Evolutionary conservation across 2,113 vertebrate species (phyloP).

Genomic region (Eonycteris spelaea): DNA sequence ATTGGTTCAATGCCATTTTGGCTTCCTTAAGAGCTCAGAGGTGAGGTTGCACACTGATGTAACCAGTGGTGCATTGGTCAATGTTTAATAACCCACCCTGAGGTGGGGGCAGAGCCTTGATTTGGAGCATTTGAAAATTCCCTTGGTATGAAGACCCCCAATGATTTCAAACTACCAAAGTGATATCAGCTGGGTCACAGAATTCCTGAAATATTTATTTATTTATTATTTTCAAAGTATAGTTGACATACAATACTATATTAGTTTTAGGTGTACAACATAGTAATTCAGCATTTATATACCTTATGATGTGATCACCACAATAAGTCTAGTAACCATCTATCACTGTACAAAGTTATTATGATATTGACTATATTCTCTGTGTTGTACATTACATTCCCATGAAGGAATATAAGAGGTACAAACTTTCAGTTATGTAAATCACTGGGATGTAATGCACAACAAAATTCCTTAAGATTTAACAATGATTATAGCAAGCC

Average conservation of each 20-base stretch:
- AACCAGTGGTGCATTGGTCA: neutral
- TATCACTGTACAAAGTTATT: neutral
- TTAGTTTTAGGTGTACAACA: neutral
- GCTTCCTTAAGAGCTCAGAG: neutral
- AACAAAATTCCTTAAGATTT: neutral
- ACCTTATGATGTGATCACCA: neutral
- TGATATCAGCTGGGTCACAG: neutral
- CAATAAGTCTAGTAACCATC: neutral
- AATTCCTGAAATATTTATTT: neutral
- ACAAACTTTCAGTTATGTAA: neutral
- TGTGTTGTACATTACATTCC: neutral
- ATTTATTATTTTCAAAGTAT: neutral
- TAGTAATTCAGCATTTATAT: neutral
- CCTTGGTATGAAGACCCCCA: neutral
- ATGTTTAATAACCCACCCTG: neutral
- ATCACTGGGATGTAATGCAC: neutral
- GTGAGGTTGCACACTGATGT: rapidly evolving
- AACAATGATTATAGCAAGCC: neutral
- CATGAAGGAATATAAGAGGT: neutral
- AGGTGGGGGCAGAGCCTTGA: neutral
- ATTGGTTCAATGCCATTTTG: rapidly evolving
- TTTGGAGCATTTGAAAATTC: neutral
- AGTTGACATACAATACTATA: too few species aligned
- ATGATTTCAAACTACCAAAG: neutral
- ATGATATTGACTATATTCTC: neutral